These are phyloP conservation scores for Eupithecia centaureata DNA, from an alignment of 2,888 invertebrate genomes.

Conservation along the genomic window DNA sequence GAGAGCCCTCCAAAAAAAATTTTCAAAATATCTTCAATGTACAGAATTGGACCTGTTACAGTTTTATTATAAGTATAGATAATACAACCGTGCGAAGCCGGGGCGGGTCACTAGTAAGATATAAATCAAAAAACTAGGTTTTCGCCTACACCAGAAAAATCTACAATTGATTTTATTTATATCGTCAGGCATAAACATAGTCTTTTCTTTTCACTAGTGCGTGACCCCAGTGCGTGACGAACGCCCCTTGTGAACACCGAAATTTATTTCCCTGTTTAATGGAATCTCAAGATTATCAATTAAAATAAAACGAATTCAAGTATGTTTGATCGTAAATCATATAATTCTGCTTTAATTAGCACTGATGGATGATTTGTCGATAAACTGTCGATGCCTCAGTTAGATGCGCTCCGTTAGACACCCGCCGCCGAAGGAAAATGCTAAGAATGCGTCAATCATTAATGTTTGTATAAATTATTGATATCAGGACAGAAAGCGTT, in stretches of 20 bases:
- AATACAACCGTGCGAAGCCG: no score
- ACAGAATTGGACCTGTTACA: no score
- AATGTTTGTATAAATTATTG: constrained; percentile 30
- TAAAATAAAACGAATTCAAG: constrained; percentile 2
- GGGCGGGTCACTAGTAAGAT: no score
- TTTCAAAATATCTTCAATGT: no score
- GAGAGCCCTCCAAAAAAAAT: no score
- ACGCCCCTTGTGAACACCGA: constrained; percentile 12
- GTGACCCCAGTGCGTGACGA: constrained; percentile 27
- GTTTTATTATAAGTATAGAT: no score
- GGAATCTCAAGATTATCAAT: constrained; percentile 8
- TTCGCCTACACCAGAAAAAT: background rate
- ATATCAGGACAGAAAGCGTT: constrained; percentile 22
- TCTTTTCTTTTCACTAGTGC: constrained; percentile 15
- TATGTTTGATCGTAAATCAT: constrained; percentile 7
- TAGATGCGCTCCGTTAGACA: constrained; percentile 38
- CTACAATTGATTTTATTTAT: background rate
- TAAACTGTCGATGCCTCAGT: constrained; percentile 30
- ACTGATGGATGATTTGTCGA: constrained; percentile 35
- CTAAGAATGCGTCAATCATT: constrained; percentile 40
- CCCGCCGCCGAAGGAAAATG: constrained; percentile 29
- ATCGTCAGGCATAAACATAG: background rate
- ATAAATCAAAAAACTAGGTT: background rate
- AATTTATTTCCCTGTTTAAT: constrained; percentile 12
- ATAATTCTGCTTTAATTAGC: constrained; percentile 34